Evolutionary conservation across 2,888 invertebrate species (phyloP).

Genomic region (Glyphotaelius pellucidus): DNA sequence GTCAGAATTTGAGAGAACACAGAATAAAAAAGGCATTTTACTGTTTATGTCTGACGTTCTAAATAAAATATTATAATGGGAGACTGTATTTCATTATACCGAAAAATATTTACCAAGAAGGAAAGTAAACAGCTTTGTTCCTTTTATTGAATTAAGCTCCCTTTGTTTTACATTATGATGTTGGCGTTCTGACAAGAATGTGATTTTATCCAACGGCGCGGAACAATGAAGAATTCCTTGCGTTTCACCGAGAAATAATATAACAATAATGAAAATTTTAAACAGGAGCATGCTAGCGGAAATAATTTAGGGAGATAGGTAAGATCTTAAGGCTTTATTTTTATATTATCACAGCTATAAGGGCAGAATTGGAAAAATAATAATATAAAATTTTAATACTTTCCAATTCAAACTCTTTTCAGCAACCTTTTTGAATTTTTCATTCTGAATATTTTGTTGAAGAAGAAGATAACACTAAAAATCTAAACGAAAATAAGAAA

Average conservation of each 20-base stretch:
- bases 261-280: neutral
- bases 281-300: neutral
- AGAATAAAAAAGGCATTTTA: constrained; percentile 24
- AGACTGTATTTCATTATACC: constrained; percentile 18
- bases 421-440: no score
- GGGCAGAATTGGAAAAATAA: neutral
- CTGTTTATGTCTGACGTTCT: constrained; percentile 3
- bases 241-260: neutral
- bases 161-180: neutral
- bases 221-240: constrained; percentile 19
- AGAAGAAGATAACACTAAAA: no score
- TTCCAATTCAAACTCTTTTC: neutral
- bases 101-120: constrained; percentile 23
- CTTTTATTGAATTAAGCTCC: constrained; percentile 16
- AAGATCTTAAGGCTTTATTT: neutral
- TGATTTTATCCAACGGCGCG: constrained; percentile 7
- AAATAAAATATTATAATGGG: constrained; percentile 22
- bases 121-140: neutral
- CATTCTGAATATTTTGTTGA: no score
- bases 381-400: no score
- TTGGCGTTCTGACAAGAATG: constrained; percentile 18
- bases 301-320: constrained; percentile 5
- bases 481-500: no score
- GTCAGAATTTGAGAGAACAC: constrained; percentile 4
- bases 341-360: neutral